Conservation (phyloP, 64 coral and sea anemone genomes). For the Montipora capricornis region DNA sequence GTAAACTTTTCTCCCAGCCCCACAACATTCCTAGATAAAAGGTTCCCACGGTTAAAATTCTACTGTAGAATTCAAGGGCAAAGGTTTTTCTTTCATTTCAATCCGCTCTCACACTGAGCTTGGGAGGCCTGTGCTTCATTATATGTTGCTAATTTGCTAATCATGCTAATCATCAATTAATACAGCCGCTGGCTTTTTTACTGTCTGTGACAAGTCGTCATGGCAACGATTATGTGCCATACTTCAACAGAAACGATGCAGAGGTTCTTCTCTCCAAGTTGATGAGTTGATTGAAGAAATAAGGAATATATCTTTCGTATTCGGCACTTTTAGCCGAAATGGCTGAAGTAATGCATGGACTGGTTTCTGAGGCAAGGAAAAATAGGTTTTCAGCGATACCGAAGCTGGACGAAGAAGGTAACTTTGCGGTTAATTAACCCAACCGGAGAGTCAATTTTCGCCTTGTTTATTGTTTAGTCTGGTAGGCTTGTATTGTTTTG, state of each 20-base stretch:
- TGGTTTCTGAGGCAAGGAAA: slow-evolving; percentile 89
- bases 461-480: slow-evolving; percentile 40
- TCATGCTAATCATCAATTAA: neutral
- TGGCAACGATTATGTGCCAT: slow-evolving; percentile 40
- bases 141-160: too few relatives aligned
- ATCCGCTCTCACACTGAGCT: too few relatives aligned
- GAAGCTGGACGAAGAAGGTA: slow-evolving; percentile 96
- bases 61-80: too few relatives aligned
- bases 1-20: too few relatives aligned
- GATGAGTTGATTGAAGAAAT: neutral
- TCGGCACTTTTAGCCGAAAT: slow-evolving; percentile 72
- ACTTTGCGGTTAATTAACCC: neutral
- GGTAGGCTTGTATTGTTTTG: slow-evolving; percentile 44
- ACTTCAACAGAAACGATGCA: neutral
- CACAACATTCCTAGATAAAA: too few relatives aligned
- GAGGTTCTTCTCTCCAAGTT: neutral
- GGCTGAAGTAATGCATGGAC: slow-evolving; percentile 91
- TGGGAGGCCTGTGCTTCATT: too few relatives aligned
- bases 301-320: neutral
- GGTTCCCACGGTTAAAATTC: too few relatives aligned
- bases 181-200: slow-evolving; percentile 35
- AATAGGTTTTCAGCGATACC: slow-evolving; percentile 97
- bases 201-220: slow-evolving; percentile 1
- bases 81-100: too few relatives aligned
- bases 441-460: neutral